A percentile compares a stretch with the other conserved stretches of the same genome.
phyloP scores from a whole-genome alignment of 1,140 invertebrate species.

The Diorhabda sublineata region DNA sequence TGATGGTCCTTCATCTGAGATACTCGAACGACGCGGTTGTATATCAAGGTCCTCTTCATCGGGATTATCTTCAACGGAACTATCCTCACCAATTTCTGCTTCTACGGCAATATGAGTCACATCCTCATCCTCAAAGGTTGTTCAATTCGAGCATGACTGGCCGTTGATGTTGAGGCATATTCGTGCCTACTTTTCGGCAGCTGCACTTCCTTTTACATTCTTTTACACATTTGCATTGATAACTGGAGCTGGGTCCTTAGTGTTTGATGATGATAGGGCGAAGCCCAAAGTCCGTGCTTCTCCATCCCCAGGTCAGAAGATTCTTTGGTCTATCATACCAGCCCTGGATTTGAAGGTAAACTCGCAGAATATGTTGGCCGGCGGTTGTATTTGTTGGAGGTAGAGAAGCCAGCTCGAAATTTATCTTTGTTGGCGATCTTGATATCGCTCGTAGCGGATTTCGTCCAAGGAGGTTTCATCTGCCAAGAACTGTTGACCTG shows the following conservation, averaged over 20 bases:
- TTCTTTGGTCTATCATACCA: neutral
- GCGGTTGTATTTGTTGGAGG: conserved; percentile 14
- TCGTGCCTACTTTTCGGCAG: conserved; percentile 8
- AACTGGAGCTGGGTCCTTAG: neutral
- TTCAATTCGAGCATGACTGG: neutral
- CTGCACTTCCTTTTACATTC: conserved; percentile 8
- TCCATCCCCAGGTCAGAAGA: conserved; percentile 4
- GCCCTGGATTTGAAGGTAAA: conserved; percentile 5
- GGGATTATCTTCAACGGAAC: too few relatives aligned
- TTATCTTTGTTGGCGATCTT: neutral
- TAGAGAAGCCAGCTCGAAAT: conserved; percentile 10
- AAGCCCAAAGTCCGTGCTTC: neutral
- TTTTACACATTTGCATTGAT: conserved; percentile 7
- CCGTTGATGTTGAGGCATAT: conserved; percentile 6
- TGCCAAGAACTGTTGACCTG: neutral
- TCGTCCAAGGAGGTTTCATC: conserved; percentile 10
- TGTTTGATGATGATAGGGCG: neutral
- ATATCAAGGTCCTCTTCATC: too few relatives aligned
- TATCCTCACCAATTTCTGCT: neutral
- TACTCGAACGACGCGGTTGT: neutral
- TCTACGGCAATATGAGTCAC: neutral
- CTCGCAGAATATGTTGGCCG: conserved; percentile 7
- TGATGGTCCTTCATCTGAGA: neutral
- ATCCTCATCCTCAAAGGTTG: neutral
- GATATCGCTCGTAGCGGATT: conserved; percentile 7